A percentile compares a stretch with the other conserved stretches of the same genome.
phyloP scores from a whole-genome alignment of 1,140 invertebrate species.

The Conopomorpha cramerella region DNA sequence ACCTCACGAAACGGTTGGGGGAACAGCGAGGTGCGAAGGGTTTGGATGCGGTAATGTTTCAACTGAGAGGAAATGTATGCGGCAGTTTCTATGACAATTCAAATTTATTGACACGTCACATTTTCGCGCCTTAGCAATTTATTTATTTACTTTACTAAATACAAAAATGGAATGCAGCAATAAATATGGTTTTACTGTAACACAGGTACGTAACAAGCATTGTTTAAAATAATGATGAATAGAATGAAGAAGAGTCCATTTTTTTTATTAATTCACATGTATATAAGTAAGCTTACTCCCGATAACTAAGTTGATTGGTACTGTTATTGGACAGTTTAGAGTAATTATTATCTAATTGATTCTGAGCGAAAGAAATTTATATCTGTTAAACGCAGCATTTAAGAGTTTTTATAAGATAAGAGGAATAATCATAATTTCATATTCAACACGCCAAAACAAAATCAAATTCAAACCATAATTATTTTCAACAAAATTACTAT shows the following conservation, averaged over 20 bases:
- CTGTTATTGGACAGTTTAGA: no score
- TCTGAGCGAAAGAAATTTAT: background rate
- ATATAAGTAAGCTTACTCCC: no score
- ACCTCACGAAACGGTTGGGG: slow-evolving; percentile 30
- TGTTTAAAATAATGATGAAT: no score
- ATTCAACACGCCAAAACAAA: no score
- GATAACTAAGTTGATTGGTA: no score
- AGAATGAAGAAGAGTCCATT: no score
- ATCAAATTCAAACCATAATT: no score
- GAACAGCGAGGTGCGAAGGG: slow-evolving; percentile 14
- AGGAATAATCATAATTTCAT: no score
- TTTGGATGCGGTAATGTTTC: background rate
- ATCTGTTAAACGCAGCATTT: background rate
- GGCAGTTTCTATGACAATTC: slow-evolving; percentile 10
- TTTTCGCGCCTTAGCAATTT: no score
- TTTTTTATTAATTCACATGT: slow-evolving; percentile 1
- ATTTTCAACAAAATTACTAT: background rate
- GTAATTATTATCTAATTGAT: no score
- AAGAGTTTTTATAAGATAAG: background rate
- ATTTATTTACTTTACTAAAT: background rate
- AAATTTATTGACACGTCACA: no score
- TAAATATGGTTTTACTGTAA: background rate
- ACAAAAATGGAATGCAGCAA: background rate
- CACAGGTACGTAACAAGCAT: no score
- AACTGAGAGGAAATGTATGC: slow-evolving; percentile 13